phyloP scores from a whole-genome alignment of 2,888 invertebrate species.

The Pimpla rufipes region DNA sequence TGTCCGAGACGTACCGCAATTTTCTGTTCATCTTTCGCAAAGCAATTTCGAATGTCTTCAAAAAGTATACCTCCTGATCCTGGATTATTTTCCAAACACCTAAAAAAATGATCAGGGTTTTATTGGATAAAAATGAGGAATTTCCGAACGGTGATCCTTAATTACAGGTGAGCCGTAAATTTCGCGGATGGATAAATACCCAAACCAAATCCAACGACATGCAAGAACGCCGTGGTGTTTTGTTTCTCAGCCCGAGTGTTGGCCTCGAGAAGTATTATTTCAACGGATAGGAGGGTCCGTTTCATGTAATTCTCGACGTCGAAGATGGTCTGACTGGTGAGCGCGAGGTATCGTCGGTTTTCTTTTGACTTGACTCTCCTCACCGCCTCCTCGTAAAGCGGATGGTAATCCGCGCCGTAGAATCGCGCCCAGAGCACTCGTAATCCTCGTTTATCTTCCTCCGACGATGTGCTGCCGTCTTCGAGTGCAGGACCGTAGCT shows the following conservation, averaged over 20 bases:
- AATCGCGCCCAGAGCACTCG: conserved; percentile 81
- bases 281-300: conserved; percentile 85
- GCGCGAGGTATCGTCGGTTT: conserved; percentile 78
- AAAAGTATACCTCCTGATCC: conserved; percentile 88
- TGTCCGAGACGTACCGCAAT: conserved; percentile 87
- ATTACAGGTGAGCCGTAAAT: not conserved
- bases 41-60: conserved; percentile 89
- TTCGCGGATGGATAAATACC: conserved; percentile 72
- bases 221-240: conserved; percentile 87
- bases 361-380: conserved; percentile 77
- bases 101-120: conserved; percentile 60
- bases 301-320: conserved; percentile 84
- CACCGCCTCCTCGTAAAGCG: conserved; percentile 79
- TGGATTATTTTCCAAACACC: conserved; percentile 89
- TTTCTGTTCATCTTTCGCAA: conserved; percentile 86
- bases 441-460: conserved; percentile 76
- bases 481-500: conserved; percentile 79
- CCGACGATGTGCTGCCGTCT: conserved; percentile 48
- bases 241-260: conserved; percentile 87
- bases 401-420: conserved; percentile 81
- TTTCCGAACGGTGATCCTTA: not conserved
- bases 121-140: not conserved
- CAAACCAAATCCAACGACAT: conserved; percentile 89
- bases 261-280: conserved; percentile 88
- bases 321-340: conserved; percentile 80